Base-by-base conservation (phyloP, 2,113 vertebrate species). In the Corydoras maculifer region DNA sequence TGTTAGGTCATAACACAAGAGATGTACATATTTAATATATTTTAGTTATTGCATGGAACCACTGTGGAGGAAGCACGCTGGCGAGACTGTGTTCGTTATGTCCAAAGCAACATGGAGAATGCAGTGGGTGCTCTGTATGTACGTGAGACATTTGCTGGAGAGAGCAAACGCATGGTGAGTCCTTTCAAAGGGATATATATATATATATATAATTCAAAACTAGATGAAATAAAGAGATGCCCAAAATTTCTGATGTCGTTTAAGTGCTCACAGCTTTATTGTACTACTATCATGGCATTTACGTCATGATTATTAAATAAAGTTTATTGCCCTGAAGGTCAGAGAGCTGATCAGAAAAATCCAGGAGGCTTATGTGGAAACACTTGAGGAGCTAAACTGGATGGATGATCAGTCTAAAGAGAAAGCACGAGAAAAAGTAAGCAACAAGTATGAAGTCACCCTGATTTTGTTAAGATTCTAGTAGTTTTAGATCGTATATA, bases 81-180 rank as follows among this genome's bases (percentile, higher is more conserved):
- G 97, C 86, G 94, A 13, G 94, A 97, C 71, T 98, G 97, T 0
- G 93, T 97, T 29, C 91, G 94, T 3, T 96, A 97, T 0, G 93
- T 98, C 76, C 96, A 97, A 88, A 93, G 83, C 86, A 94, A 94
- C 86, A 95, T 98, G 97, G 94, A 97, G 84, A 96, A 91, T 0
- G 95, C 95, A 0, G 93, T 97, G 6, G 97, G 97, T 64, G 94
- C 94, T 0, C 88, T 98, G 77, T 99, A 99, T 5, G 93, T 99
- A 63, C 86, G 78, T 43, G 88, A 95, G 83, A 88, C 94, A 53
- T 99, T 99, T 80, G 87, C 94, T 58, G 89, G 91, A 77, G 91
- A 95, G 75, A 96, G 96, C 84, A 99, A 98, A 86, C 88, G 82
- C 69, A 91, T 93, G 95, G 97, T 97, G 82, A 80, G 92, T 79